phyloP scores from a whole-genome alignment of 2,797 vertebrate genomes.

The Chloroceryle inda region DNA sequence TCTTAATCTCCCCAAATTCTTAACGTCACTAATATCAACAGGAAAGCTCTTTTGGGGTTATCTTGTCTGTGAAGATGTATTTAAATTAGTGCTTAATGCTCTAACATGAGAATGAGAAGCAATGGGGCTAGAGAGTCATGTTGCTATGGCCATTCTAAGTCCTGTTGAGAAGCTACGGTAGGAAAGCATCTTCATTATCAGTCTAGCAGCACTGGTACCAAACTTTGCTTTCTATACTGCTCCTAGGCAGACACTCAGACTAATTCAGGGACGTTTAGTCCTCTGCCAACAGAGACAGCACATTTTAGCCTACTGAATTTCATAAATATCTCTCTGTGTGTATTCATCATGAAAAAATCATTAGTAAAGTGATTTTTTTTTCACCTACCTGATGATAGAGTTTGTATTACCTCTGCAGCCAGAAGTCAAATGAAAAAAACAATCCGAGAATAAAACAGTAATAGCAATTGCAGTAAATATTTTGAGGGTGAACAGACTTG shows the following conservation, averaged over 20 bases:
- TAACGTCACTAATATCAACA: neutral
- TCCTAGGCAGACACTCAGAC: neutral
- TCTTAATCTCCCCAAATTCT: neutral
- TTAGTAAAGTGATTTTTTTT: neutral
- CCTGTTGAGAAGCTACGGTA: neutral
- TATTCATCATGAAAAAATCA: neutral
- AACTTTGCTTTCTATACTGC: neutral
- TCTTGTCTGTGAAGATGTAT: neutral
- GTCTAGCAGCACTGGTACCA: neutral
- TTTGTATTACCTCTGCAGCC: neutral
- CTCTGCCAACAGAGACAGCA: neutral
- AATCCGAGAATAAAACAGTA: neutral
- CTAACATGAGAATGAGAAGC: neutral
- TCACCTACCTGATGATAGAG: neutral
- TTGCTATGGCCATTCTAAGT: neutral
- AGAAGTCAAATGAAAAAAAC: neutral
- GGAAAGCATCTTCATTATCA: neutral
- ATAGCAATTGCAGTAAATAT: neutral
- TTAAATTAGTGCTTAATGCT: neutral
- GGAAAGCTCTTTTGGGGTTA: neutral
- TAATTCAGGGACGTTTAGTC: neutral
- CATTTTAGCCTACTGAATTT: neutral
- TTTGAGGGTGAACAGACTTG: neutral
- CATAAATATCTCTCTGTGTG: neutral
- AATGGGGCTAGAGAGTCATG: neutral